Base-by-base conservation (phyloP, 2,797 vertebrate species). In the Spheniscus humboldti region DNA sequence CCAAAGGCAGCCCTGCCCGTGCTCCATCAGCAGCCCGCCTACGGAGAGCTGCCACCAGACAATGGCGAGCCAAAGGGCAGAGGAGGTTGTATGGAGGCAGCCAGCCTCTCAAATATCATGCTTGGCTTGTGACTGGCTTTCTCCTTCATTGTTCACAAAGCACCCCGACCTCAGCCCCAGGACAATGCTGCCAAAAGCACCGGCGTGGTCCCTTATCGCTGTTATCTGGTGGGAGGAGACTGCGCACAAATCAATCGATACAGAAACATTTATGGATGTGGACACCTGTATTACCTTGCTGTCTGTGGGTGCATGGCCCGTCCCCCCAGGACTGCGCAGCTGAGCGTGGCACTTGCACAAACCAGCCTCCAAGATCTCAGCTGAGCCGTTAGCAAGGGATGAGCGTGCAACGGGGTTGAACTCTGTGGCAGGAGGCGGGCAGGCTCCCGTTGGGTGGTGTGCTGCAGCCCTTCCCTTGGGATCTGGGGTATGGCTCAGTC, bases 181-280 rank as follows among this genome's bases (percentile, higher is more conserved):
- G 17, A 25, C 56, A 24, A 4, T 9, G 33, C 9, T 45, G 31
- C 66, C 14, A 13, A 67, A 56, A 35, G 60, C 9, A 3, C 23
- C 2, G 78, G 30, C 4, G 0, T 18, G 1, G 11, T 59, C 48
- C 35, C 60, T 57, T 16, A 3, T 11, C 16, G 11, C 41, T 9
- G 0, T 31, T 37, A 33, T 2, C 14, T 1, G 0, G 19, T 9
- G 52, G 81, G n/a, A 50, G 25, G 31, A 52, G 30, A 4, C 30
- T 4, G 50, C 0, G 0, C 37, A 6, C 41, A 28, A 23, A 16
- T 18, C 0, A 2, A 27, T 57, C 13, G 0, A 5, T 22, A 8
- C 18, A 4, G 33, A 19, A 52, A 23, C 33, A 15, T 10, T 76
- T 17, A 10, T 1, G 41, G 31, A 7, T 18, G 31, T 4, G 35